Conservation (phyloP, 2,888 invertebrate species). For the Troilus luridus region DNA sequence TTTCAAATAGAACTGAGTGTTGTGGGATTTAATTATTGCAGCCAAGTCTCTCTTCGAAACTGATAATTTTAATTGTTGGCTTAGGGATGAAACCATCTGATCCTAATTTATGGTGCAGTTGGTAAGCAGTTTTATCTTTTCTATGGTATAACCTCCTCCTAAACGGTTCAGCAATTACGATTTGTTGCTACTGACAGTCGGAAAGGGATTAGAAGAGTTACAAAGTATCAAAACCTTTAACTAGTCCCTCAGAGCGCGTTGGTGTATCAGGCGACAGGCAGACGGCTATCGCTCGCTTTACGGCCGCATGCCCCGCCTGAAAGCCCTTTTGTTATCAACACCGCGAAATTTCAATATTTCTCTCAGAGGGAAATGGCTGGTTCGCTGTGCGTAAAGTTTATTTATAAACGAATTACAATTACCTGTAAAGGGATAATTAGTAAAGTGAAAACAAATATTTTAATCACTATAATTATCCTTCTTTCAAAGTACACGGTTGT, state of each 20-base stretch:
- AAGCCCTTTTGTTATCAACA: background rate
- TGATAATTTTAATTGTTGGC: too few relatives aligned
- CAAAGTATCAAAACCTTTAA: background rate
- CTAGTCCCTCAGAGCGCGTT: background rate
- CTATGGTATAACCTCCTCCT: background rate
- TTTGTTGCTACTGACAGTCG: background rate
- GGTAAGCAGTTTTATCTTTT: too few relatives aligned
- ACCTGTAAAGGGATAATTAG: too few relatives aligned
- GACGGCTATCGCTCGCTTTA: conserved; percentile 10
- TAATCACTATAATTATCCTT: too few relatives aligned
- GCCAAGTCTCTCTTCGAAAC: too few relatives aligned
- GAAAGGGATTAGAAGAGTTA: background rate
- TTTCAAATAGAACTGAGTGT: too few relatives aligned
- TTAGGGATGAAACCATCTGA: too few relatives aligned
- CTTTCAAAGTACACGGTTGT: too few relatives aligned
- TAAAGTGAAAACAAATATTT: too few relatives aligned
- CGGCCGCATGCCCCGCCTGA: background rate
- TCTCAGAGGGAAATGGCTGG: background rate
- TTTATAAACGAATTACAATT: background rate
- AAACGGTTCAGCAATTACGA: background rate
- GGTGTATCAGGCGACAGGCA: background rate
- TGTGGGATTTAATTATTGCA: too few relatives aligned
- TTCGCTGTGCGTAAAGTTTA: background rate
- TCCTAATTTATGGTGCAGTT: too few relatives aligned
- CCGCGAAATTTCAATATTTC: background rate